Conservation (phyloP, 2,113 vertebrate species). For the Onychorhynchus coronatus region DNA sequence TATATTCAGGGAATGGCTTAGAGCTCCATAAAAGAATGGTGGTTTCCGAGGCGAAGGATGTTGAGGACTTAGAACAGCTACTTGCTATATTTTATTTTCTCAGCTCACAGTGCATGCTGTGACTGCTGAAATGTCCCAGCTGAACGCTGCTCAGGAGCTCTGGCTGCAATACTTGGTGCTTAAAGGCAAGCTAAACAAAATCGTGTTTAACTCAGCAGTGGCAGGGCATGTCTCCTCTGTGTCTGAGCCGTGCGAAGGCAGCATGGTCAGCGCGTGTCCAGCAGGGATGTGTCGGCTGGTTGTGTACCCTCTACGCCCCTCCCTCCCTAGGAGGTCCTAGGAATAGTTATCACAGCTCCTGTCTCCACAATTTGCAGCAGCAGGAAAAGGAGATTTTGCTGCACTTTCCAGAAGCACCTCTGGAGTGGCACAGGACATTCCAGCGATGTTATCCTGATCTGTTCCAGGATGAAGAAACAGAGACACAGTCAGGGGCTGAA, state of each 20-base stretch:
- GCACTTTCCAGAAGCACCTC: neutral
- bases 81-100: neutral
- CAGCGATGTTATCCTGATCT: fast-evolving
- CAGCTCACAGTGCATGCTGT: neutral
- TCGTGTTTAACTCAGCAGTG: neutral
- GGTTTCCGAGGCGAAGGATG: neutral
- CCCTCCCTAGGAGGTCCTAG: neutral
- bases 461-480: neutral
- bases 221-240: fast-evolving
- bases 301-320: fast-evolving
- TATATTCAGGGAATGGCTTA: neutral
- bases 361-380: neutral
- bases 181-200: neutral
- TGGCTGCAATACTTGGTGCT: neutral
- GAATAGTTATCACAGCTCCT: neutral
- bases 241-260: neutral
- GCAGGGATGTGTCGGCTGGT: fast-evolving
- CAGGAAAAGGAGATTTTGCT: fast-evolving
- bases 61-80: neutral
- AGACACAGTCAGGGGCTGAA: neutral
- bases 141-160: neutral
- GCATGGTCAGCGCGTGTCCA: fast-evolving
- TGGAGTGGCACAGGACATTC: neutral
- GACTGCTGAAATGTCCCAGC: neutral
- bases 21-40: fast-evolving